Base-by-base conservation (phyloP, 2,888 invertebrate genomes). In the Gymnosoma rotundatum region DNA sequence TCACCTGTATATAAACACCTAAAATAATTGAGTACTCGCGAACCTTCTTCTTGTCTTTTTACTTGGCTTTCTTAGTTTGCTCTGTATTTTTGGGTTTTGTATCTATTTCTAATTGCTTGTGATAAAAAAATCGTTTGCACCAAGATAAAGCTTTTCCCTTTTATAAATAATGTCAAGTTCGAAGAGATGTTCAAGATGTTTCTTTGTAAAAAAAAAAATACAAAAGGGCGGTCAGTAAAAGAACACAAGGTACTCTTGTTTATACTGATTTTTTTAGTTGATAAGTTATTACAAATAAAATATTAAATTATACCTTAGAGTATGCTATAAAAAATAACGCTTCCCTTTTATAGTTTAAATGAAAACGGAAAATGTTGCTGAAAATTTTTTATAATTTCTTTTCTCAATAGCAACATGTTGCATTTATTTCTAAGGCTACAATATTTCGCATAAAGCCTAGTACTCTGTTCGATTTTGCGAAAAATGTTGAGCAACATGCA, bases 101-200 rank as follows among this genome's bases (percentile, higher is more conserved):
- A 66, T 50, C 73, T 60, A 42, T 50, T 45, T 78, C 16, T 54
- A 21, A 56, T 8, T 58, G 60, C 32, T 42, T n/a, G 42, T 36
- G 63, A 61, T 81, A 69, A 78, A 78, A 52, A 45, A 64, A 52
- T 42, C 64, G 75, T 75, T 32, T 42, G 32, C 58, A 82, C 70
- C 74, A 70, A 84, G 84, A 84, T 84, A 84, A 76, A 78, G 56
- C 58, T 66, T 84, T 81, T 81, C 81, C 84, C 84, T 84, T 81
- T 84, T 81, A 81, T 84, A 78, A 84, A 84, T 84, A 81, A 84
- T 84, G 84, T 81, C 84, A 84, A 84, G 81, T 84, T 81, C 81
- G 84, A 52, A 78, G 56, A 73, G 32, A 50, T 70, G 52, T 36
- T 42, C 70, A 84, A 73, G 66, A 67, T 73, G 72, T 16, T 61